A percentile compares a stretch with the other conserved stretches of the same genome.
These are phyloP conservation scores for Telmatochromis sp. DNA, from an alignment of 2,113 vertebrate genomes.

Conservation along the genomic window DNA sequence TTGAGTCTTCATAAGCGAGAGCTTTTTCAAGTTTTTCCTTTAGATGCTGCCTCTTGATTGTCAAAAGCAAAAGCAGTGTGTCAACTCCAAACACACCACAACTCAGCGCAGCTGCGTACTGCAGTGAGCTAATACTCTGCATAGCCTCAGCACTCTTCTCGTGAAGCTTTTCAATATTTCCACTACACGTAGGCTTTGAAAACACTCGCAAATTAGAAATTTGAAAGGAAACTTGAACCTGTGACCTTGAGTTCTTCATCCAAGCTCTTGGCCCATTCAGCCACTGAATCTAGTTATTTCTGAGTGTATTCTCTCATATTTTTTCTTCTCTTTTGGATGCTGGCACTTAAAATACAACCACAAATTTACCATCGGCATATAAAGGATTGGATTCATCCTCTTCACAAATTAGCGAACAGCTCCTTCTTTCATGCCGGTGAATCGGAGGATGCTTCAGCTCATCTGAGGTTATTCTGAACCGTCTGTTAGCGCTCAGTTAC, in stretches of 20 bases:
- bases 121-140: background rate
- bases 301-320: background rate
- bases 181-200: background rate
- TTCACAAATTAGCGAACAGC: background rate
- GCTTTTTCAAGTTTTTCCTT: constrained; percentile 33
- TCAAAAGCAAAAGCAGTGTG: constrained; percentile 19
- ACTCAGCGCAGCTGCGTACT: background rate
- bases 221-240: constrained; percentile 32
- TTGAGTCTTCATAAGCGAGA: constrained; percentile 2
- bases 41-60: constrained; percentile 17
- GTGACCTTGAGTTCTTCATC: background rate
- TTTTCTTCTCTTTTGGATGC: background rate
- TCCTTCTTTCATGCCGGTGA: background rate
- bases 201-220: constrained; percentile 13
- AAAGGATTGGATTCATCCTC: background rate
- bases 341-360: background rate
- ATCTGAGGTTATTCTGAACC: background rate
- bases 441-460: background rate
- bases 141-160: background rate
- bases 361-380: background rate
- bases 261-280: background rate
- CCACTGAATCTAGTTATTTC: background rate
- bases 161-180: constrained; percentile 19
- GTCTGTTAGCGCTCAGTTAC: background rate
- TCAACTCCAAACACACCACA: background rate